Conservation (phyloP, 2,113 vertebrate species). For the Catharus minimus region DNA sequence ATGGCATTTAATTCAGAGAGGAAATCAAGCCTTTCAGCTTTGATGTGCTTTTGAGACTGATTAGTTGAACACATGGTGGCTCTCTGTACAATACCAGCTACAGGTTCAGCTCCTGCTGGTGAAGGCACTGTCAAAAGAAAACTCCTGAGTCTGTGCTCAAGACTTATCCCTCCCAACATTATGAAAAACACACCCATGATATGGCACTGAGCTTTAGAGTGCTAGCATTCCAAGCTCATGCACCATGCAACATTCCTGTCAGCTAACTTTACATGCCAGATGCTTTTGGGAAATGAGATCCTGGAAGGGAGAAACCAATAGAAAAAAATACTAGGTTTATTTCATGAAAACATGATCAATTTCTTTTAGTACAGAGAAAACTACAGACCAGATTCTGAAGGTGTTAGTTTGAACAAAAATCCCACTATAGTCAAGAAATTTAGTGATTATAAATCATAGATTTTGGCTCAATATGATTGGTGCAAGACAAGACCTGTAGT, state of each 20-base stretch:
- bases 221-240: slow-evolving; percentile 45
- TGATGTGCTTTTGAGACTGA: background rate
- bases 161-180: slow-evolving; percentile 57
- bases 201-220: slow-evolving; percentile 53
- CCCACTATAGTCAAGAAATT: background rate
- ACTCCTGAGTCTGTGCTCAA: background rate
- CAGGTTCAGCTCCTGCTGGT: background rate
- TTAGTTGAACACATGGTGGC: background rate
- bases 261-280: slow-evolving; percentile 19
- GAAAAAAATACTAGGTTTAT: background rate
- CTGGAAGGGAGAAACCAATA: background rate
- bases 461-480: background rate
- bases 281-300: slow-evolving; percentile 32
- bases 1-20: background rate
- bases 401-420: slow-evolving; percentile 2
- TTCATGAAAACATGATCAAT: slow-evolving; percentile 6
- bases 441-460: background rate
- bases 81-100: background rate
- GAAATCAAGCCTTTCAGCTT: background rate
- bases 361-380: slow-evolving; percentile 4
- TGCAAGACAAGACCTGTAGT: background rate
- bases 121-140: background rate
- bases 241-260: slow-evolving; percentile 23
- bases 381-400: background rate
- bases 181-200: slow-evolving; percentile 63